These are phyloP conservation scores for Julus scanicus DNA, from an alignment of 2,888 invertebrate species.

Conservation along the genomic window DNA sequence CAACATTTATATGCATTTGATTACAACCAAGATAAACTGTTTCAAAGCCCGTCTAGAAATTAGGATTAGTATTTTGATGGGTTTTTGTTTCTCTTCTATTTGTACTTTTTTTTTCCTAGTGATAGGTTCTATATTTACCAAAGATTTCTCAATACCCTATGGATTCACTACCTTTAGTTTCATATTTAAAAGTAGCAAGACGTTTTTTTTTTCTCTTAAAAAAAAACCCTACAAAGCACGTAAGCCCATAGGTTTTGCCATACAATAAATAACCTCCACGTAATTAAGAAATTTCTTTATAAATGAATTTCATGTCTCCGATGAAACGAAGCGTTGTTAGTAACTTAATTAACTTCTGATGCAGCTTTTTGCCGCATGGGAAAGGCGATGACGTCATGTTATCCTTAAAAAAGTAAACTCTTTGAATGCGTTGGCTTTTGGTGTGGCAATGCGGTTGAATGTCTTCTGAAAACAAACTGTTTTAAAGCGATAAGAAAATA, in stretches of 20 bases:
- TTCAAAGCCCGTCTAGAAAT: too few species aligned
- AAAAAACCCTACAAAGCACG: background rate
- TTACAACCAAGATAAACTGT: too few species aligned
- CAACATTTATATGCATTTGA: too few species aligned
- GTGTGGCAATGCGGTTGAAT: background rate
- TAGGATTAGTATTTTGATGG: too few species aligned
- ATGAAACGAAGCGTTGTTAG: conserved; percentile 33
- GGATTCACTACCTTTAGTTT: too few species aligned
- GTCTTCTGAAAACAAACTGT: conserved; percentile 10
- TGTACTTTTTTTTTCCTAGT: too few species aligned
- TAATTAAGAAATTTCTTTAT: conserved; percentile 27
- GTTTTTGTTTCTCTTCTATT: too few species aligned
- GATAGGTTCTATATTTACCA: too few species aligned
- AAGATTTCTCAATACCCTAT: too few species aligned
- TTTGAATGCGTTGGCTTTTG: background rate
- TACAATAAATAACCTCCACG: conserved; percentile 24
- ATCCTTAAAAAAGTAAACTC: background rate
- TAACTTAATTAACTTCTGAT: conserved; percentile 33
- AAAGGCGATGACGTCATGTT: background rate
- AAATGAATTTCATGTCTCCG: conserved; percentile 33
- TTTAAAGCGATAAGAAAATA: conserved; percentile 33
- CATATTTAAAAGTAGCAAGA: too few species aligned
- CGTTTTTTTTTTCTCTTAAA: background rate
- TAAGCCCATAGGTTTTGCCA: conserved; percentile 11
- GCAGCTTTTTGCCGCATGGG: conserved; percentile 25